Evolutionary conservation across 2,797 vertebrate species (phyloP), one percentile per base, ranked within the genome.

Genomic region (Leptoclinus maculatus): DNA sequence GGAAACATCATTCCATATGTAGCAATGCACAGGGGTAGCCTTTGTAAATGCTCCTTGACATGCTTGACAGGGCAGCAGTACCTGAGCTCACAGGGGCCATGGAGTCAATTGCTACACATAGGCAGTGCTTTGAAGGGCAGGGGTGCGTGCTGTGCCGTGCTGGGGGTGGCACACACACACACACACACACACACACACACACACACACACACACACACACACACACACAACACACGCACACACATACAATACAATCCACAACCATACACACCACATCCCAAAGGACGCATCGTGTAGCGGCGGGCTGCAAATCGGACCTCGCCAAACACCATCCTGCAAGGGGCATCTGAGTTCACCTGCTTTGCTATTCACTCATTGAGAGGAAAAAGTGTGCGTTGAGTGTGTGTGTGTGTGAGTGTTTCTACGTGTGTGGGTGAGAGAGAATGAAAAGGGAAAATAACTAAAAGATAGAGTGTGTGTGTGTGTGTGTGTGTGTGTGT

Each of bases 71-170:
- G 81, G 80, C 85, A 77, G 79, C 81, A 72, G 69, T 89, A 93
- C 87, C 83, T 89, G 87, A 91, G 85, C 84, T 88, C 86, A 79
- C 73, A 63, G 72, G 79, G 92, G 89, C 88, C 90, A 89, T 70
- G 69, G 87, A 93, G 93, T 93, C 93, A 94, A 94, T 86, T 90
- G 88, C 88, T 87, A 89, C 88, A 92, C 85, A 88, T 90, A 85
- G 87, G 87, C 85, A 87, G 79, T 64, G 85, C 86, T 89, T 91
- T 90, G 84, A 80, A 81, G 89, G 86, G 86, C 83, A 90, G 82
- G 79, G 79, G 72, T 90, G 89, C 57, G 32, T 84, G 80, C 84
- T 39, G 51, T 63, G 68, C 73, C 10, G 74, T 45, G 64, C 79
- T 32, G 32, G 32, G 56, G 79, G 70, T 75, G 62, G 79, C 66